phyloP scores from a whole-genome alignment of 2,113 vertebrate species.

The Peromyscus polionotus region DNA sequence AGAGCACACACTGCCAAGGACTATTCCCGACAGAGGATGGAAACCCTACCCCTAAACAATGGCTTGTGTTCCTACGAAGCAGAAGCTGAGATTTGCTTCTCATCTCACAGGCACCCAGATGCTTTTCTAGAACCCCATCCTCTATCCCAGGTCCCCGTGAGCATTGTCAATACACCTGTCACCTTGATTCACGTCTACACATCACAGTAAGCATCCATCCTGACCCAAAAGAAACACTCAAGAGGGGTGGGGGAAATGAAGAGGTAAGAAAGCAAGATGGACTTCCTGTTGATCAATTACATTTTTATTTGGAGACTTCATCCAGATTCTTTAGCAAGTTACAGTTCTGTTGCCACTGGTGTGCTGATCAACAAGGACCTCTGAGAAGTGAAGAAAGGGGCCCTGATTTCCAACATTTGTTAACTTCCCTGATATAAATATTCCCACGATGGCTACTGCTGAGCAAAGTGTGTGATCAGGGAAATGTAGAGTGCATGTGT shows the following conservation, averaged over 20 bases:
- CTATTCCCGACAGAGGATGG: no score
- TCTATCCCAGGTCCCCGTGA: no score
- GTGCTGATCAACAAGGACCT: neutral
- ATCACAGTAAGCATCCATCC: neutral
- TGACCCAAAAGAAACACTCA: neutral
- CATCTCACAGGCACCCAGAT: neutral
- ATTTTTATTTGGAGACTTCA: neutral
- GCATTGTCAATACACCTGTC: neutral
- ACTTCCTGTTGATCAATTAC: neutral
- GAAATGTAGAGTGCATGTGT: no score
- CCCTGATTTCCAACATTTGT: neutral
- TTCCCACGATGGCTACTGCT: neutral
- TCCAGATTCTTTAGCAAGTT: neutral
- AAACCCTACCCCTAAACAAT: neutral
- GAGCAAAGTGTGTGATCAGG: no score
- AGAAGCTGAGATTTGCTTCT: neutral
- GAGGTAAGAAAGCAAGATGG: neutral
- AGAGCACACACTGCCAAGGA: neutral
- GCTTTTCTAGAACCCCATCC: neutral
- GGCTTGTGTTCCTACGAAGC: neutral
- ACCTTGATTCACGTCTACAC: neutral
- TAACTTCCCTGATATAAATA: neutral
- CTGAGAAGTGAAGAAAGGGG: neutral
- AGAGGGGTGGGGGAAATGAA: no score
- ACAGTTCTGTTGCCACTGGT: neutral